These are phyloP conservation scores for Heterodera carotae DNA, from an alignment of 1,140 invertebrate species.

Conservation along the genomic window DNA sequence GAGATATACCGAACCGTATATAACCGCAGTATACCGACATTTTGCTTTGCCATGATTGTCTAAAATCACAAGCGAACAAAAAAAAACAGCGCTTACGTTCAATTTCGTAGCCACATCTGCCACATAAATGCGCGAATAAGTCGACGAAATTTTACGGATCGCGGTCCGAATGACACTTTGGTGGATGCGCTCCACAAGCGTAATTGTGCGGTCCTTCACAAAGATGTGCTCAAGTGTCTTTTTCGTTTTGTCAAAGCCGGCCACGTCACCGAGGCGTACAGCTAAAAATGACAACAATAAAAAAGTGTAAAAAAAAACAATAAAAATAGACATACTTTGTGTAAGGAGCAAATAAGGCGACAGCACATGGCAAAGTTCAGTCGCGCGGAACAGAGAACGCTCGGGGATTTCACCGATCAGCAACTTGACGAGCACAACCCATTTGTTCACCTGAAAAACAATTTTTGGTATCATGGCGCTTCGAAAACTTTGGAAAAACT, in stretches of 20 bases:
- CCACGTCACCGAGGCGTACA: conserved; percentile 89
- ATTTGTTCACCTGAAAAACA: conserved; percentile 16
- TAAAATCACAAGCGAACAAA: neutral
- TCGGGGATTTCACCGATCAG: conserved; percentile 7
- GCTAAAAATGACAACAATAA: conserved; percentile 69
- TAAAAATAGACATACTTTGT: too few relatives aligned
- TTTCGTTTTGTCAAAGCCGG: conserved; percentile 88
- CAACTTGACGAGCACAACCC: conserved; percentile 8
- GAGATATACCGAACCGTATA: too few relatives aligned
- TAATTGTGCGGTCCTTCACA: conserved; percentile 58
- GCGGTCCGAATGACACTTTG: conserved; percentile 99
- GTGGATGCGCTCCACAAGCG: conserved; percentile 72
- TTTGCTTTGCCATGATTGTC: too few relatives aligned
- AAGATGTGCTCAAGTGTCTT: conserved; percentile 71
- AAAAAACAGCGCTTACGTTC: conserved; percentile 66
- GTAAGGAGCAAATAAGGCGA: neutral
- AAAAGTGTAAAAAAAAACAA: conserved; percentile 14
- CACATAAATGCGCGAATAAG: conserved; percentile 93
- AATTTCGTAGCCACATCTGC: conserved; percentile 90
- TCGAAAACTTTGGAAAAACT: neutral
- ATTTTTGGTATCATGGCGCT: too few relatives aligned
- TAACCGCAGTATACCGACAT: too few relatives aligned
- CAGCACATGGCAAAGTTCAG: neutral
- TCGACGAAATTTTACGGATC: conserved; percentile 90
- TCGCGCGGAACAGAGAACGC: neutral